Base-by-base conservation (phyloP, 2,888 invertebrate species). In the Tolmerus cingulatus region DNA sequence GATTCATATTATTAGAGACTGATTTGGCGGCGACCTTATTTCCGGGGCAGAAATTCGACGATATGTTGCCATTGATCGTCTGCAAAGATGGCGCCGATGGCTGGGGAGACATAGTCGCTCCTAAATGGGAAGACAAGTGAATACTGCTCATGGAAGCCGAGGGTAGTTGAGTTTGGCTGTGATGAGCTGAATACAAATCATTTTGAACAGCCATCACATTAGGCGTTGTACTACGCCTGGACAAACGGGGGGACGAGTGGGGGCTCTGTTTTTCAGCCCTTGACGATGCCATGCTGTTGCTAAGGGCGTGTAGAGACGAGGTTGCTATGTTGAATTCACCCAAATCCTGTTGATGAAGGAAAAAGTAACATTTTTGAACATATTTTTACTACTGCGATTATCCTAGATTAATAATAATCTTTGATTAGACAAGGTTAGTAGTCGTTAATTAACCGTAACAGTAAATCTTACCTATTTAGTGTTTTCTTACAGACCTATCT, bases 321-420 rank as follows among this genome's bases (percentile, higher is more conserved):
- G 95, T 95, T 0, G 95, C 95, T 16, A 95, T 94, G 92, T 95
- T 95, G 92, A 95, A 95, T 88, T 94, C 95, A 16, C 94, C 94
- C 89, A 91, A 91, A 89, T 95, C 95, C 95, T 95, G 90, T 66
- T 66, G 66, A 66, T 66, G 66, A 66, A 66, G 19, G 66, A 66
- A 66, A 66, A 66, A 66, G 66, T 23, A 66, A 19, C 19, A 66
- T 66, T 66, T 66, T 66, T 66, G 66, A 66, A 66, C 66, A 23
- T 23, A 27, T 66, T 66, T 51, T 66, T 27, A 23, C 66, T 66
- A 66, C 66, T 19, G 7, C 66, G 4, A 66, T 19, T 66, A 66
- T 66, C 23, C 66, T 66, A 66, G 19, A 66, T 66, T 66, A 66
- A 23, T 66, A 23, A 23, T 66, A 23, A 23, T 66, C 66, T 12